Percentiles rank a stretch among this genome's conserved stretches.
Conservation (phyloP, 2,113 vertebrate species). For the Nannobrachium achirus region DNA sequence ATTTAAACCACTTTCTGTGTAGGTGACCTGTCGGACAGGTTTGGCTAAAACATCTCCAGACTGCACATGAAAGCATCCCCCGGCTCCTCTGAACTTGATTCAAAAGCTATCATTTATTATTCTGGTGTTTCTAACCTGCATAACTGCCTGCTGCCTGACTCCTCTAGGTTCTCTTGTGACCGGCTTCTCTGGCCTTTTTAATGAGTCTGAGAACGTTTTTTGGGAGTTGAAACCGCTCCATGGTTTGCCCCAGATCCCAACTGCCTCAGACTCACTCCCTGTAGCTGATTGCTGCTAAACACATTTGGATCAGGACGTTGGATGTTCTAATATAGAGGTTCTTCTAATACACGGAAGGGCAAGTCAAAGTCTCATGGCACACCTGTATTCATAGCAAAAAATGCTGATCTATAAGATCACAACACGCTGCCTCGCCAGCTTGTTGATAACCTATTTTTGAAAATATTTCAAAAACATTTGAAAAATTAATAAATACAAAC, state of each 20-base stretch:
- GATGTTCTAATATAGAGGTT: slow-evolving; percentile 17
- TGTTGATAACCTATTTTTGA: too few relatives aligned
- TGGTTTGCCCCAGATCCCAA: slow-evolving; percentile 61
- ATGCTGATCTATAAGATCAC: too few relatives aligned
- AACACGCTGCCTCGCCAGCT: too few relatives aligned
- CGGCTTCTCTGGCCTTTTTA: slow-evolving; percentile 60
- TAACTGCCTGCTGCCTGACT: slow-evolving; percentile 59
- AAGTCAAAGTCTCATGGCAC: too few relatives aligned
- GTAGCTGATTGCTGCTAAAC: slow-evolving; percentile 69
- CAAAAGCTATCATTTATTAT: slow-evolving; percentile 67
- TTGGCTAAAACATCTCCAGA: slow-evolving; percentile 61
- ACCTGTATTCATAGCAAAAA: too few relatives aligned
- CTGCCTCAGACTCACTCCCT: slow-evolving; percentile 31
- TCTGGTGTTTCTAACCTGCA: slow-evolving; percentile 18
- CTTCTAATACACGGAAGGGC: too few relatives aligned
- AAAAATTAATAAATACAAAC: too few relatives aligned
- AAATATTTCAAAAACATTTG: too few relatives aligned
- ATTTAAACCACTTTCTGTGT: slow-evolving; percentile 31
- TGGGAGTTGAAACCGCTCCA: slow-evolving; percentile 68
- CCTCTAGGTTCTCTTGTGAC: slow-evolving; percentile 54
- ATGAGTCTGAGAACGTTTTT: slow-evolving; percentile 59
- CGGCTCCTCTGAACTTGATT: slow-evolving; percentile 47
- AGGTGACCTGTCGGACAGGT: slow-evolving; percentile 55
- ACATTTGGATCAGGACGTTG: slow-evolving; percentile 69
- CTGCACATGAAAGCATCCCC: slow-evolving; percentile 58